These are phyloP conservation scores for Gobiocypris rarus DNA, from an alignment of 2,113 vertebrate genomes.

Conservation along the genomic window DNA sequence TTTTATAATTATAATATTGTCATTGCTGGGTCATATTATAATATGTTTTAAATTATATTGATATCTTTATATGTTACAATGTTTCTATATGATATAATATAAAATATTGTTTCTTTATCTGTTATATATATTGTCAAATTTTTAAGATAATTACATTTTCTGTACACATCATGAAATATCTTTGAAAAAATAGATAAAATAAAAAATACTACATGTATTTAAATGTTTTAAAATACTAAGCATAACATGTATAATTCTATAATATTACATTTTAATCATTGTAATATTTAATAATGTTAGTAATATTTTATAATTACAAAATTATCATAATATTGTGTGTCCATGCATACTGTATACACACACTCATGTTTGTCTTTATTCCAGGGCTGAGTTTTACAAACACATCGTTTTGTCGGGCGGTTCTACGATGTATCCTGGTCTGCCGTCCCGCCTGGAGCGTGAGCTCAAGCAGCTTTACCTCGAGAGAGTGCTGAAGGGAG, in stretches of 20 bases:
- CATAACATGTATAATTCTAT: too few species aligned
- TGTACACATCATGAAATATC: neutral
- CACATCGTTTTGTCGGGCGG: slow-evolving; percentile 92
- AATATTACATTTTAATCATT: too few species aligned
- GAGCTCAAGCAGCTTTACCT: slow-evolving; percentile 91
- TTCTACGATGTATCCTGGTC: slow-evolving; percentile 91
- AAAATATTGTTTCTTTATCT: neutral
- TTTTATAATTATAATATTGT: neutral
- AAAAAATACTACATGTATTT: neutral
- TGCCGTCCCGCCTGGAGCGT: slow-evolving; percentile 87
- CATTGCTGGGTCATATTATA: too few species aligned
- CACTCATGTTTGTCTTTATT: neutral
- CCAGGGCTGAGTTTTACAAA: slow-evolving; percentile 89
- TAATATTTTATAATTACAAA: neutral
- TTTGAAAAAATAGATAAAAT: neutral
- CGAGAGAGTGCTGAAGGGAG: slow-evolving; percentile 88
- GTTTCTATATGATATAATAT: too few species aligned
- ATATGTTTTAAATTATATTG: too few species aligned
- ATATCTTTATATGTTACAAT: too few species aligned
- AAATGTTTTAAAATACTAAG: neutral
- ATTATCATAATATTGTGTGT: too few species aligned
- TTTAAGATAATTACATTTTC: too few species aligned
- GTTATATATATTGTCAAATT: neutral
- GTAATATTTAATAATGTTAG: too few species aligned
- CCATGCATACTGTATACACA: neutral